Conservation (phyloP, 2,888 invertebrate species). For the Alviniconcha strummeri region DNA sequence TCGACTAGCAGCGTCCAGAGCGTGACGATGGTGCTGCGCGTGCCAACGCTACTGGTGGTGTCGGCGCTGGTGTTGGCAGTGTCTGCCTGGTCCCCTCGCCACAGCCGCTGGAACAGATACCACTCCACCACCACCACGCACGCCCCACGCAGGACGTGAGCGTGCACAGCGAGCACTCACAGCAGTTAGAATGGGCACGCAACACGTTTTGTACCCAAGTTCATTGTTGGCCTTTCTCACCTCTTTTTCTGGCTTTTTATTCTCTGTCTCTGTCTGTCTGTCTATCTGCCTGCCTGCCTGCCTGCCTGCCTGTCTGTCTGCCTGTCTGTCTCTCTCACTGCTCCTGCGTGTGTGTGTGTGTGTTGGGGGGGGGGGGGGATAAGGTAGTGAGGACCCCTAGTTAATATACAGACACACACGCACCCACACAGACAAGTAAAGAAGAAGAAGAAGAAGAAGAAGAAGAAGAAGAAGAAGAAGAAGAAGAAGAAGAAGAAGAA, state of each 20-base stretch:
- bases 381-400: too few relatives aligned
- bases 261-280: background rate
- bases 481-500: background rate
- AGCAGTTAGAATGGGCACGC: too few relatives aligned
- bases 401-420: background rate
- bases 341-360: background rate
- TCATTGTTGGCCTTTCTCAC: too few relatives aligned
- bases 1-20: too few relatives aligned
- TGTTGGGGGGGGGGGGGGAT: background rate
- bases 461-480: background rate
- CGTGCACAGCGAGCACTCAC: too few relatives aligned
- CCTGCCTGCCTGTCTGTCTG: background rate
- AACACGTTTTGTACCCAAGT: too few relatives aligned
- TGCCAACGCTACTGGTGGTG: too few relatives aligned
- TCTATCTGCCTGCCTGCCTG: background rate
- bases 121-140: background rate
- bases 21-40: too few relatives aligned
- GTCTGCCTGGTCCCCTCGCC: too few relatives aligned
- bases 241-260: background rate
- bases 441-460: background rate
- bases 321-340: background rate
- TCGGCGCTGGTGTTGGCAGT: too few relatives aligned
- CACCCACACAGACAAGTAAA: background rate
- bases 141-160: background rate
- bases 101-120: too few relatives aligned